Evolutionary conservation across 2,797 vertebrate genomes (phyloP).

Genomic region (Distichodus sexfasciatus): DNA sequence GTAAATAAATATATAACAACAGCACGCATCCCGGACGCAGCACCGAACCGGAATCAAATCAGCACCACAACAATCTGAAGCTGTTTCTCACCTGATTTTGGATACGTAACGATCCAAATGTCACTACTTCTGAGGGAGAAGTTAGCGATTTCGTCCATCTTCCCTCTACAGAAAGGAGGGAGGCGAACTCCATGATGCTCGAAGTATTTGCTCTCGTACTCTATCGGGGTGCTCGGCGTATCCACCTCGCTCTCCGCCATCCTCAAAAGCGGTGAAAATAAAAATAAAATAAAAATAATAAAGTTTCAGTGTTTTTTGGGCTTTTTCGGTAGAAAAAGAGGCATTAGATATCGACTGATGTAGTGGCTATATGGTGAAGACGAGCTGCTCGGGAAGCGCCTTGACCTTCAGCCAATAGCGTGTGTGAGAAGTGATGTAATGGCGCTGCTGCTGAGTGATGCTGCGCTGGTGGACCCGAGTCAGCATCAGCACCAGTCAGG

Average conservation of each 20-base stretch:
- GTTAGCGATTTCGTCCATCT: conserved; percentile 95
- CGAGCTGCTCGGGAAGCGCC: conserved; percentile 50
- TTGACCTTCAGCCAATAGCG: conserved; percentile 67
- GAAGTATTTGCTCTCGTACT: conserved; percentile 98
- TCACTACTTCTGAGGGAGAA: conserved; percentile 93
- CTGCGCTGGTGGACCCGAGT: no score
- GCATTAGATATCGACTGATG: conserved; percentile 13
- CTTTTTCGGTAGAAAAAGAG: neutral
- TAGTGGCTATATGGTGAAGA: conserved; percentile 44
- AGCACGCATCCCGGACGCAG: no score
- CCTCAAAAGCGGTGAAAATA: conserved; percentile 50
- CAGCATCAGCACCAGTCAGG: neutral
- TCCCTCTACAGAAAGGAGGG: conserved; percentile 96
- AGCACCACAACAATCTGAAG: no score
- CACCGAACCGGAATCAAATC: no score
- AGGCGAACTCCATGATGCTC: conserved; percentile 94
- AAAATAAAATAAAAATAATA: neutral
- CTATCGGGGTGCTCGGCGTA: conserved; percentile 94
- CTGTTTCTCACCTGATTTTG: conserved; percentile 86
- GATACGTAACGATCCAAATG: conserved; percentile 97
- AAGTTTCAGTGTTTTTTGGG: neutral
- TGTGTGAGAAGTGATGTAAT: conserved; percentile 72
- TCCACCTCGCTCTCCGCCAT: conserved; percentile 97
- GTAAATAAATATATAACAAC: no score
- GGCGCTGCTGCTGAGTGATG: no score